Conservation (phyloP, 2,797 vertebrate species). For the Microchirus variegatus region DNA sequence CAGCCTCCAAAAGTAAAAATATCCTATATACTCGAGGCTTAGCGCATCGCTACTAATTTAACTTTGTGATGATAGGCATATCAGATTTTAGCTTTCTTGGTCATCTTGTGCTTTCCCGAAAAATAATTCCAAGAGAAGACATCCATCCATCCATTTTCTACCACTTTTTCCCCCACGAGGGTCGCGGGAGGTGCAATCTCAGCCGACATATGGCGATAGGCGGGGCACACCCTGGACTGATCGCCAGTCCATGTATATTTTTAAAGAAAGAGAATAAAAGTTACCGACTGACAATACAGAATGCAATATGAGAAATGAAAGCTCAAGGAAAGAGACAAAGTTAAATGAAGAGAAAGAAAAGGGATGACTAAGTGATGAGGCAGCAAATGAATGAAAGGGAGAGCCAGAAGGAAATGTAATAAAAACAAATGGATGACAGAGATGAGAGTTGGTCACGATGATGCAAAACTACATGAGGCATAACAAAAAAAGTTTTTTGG, state of each 20-base stretch:
- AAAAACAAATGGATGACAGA: constrained; percentile 13
- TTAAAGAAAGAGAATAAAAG: not conserved
- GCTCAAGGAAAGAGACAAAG: constrained; percentile 9
- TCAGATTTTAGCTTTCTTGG: not conserved
- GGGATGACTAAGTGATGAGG: constrained; percentile 54
- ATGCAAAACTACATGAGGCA: constrained; percentile 25
- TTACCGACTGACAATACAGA: not conserved
- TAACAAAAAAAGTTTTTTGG: constrained; percentile 22
- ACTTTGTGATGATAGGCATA: too few species aligned
- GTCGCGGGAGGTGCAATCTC: too few species aligned
- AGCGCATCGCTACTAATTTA: not conserved
- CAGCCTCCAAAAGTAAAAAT: not conserved
- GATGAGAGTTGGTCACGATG: constrained; percentile 19
- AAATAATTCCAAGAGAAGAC: not conserved
- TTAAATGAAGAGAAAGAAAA: constrained; percentile 23
- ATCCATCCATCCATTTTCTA: too few species aligned
- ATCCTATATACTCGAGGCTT: not conserved
- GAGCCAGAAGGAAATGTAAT: constrained; percentile 18
- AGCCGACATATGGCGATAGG: too few species aligned
- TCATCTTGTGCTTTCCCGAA: not conserved
- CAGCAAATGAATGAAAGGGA: constrained; percentile 54
- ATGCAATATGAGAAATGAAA: not conserved
- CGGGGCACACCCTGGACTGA: too few species aligned
- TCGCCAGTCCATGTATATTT: not conserved
- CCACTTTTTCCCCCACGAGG: too few species aligned